A percentile compares a stretch with the other conserved stretches of the same genome.
Conservation (phyloP, 2,888 invertebrate species). For the Pterostichus madidus region DNA sequence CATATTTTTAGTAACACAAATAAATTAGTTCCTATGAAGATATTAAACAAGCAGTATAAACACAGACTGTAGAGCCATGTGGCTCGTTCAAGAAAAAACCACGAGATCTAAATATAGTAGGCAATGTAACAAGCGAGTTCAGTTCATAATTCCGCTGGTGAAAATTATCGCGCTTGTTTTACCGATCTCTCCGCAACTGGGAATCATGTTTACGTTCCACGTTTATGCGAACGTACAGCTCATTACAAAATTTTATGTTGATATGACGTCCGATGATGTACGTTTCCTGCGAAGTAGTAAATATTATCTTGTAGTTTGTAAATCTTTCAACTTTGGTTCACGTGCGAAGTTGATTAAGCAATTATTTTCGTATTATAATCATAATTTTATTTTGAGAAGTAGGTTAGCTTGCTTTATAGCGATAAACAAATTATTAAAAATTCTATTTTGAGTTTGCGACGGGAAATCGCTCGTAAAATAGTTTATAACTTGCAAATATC, state of each 20-base stretch:
- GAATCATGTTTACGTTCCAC: slow-evolving; percentile 1
- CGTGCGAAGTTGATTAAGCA: slow-evolving; percentile 30
- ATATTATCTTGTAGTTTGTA: slow-evolving; percentile 40
- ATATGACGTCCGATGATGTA: slow-evolving; percentile 41
- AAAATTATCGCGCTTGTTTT: slow-evolving; percentile 1
- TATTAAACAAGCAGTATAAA: slow-evolving; percentile 56
- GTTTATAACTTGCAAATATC: background rate
- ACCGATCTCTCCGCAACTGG: slow-evolving; percentile 33
- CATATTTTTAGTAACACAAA: slow-evolving; percentile 58
- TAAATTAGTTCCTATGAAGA: slow-evolving; percentile 56
- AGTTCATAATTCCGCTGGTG: background rate
- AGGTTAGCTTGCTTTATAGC: slow-evolving; percentile 25
- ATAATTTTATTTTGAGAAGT: slow-evolving; percentile 49
- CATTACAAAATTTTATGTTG: slow-evolving; percentile 30
- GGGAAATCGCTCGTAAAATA: slow-evolving; percentile 26
- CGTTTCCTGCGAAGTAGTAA: slow-evolving; percentile 32
- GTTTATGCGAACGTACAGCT: background rate
- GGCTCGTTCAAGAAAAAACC: slow-evolving; percentile 23
- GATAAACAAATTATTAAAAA: slow-evolving; percentile 40
- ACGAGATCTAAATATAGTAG: slow-evolving; percentile 51
- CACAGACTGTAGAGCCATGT: slow-evolving; percentile 46
- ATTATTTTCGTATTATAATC: slow-evolving; percentile 31
- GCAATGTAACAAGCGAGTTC: background rate
- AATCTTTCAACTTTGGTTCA: slow-evolving; percentile 17
- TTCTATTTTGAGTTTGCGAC: background rate